Evolutionary conservation across 2,888 invertebrate species (phyloP).

Genomic region (Gibbula magus): DNA sequence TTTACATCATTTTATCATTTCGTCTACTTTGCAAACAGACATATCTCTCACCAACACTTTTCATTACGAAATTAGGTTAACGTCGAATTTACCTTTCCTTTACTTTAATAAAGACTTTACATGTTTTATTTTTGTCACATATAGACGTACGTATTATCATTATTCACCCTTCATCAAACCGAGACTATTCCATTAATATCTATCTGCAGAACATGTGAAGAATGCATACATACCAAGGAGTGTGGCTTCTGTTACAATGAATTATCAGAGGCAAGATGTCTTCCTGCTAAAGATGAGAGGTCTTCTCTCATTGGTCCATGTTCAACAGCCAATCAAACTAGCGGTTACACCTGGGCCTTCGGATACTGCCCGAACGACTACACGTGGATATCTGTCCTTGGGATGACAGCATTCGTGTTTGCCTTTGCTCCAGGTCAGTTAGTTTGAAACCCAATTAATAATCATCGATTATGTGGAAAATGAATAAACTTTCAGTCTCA

Average conservation of each 20-base stretch:
- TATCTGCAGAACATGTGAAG: conserved; percentile 73
- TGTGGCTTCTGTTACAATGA: conserved; percentile 77
- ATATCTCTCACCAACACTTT: too few relatives aligned
- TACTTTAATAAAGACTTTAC: too few relatives aligned
- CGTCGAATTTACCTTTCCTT: too few relatives aligned
- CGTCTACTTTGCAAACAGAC: too few relatives aligned
- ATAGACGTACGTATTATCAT: too few relatives aligned
- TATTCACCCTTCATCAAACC: background rate
- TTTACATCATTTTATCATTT: too few relatives aligned
- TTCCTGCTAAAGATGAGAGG: conserved; percentile 27
- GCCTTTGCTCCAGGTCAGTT: conserved; percentile 72
- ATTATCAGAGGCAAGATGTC: background rate
- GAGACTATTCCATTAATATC: background rate
- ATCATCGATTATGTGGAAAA: too few relatives aligned
- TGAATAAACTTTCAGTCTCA: too few relatives aligned
- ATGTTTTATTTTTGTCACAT: too few relatives aligned
- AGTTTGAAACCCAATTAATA: too few relatives aligned
- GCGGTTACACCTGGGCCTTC: conserved; percentile 64
- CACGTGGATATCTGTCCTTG: conserved; percentile 73
- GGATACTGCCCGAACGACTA: conserved; percentile 75
- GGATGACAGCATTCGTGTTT: conserved; percentile 73
- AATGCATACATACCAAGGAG: conserved; percentile 72
- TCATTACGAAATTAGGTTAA: too few relatives aligned
- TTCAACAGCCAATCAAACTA: conserved; percentile 37
- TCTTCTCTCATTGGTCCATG: conserved; percentile 70